Conservation (phyloP, 92 coral and sea anemone species). For the Zoanthus sansibaricus region DNA sequence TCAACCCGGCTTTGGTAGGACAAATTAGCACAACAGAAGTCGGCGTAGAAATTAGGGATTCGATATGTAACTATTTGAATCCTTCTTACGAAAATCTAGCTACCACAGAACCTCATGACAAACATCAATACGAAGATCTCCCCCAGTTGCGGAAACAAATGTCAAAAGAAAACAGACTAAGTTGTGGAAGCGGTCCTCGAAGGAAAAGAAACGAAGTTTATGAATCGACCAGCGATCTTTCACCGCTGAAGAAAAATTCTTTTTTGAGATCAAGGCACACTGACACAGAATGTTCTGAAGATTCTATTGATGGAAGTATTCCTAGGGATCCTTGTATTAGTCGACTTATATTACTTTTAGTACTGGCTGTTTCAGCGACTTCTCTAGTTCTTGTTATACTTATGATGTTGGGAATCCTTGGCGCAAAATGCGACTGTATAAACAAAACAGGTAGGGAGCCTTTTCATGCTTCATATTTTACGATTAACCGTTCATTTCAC, state of each 20-base stretch:
- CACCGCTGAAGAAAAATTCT: slow-evolving; percentile 32
- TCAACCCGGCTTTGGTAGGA: slow-evolving; percentile 25
- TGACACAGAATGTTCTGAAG: slow-evolving; percentile 44
- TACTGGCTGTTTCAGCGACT: slow-evolving; percentile 14
- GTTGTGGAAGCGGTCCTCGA: slow-evolving; percentile 8
- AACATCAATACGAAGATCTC: slow-evolving; percentile 44
- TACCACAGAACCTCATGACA: slow-evolving; percentile 24
- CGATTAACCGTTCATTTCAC: not conserved
- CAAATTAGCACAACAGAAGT: slow-evolving; percentile 18
- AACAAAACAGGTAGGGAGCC: slow-evolving; percentile 12
- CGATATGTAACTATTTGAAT: slow-evolving; percentile 13
- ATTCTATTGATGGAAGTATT: slow-evolving; percentile 1
- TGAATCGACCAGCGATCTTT: slow-evolving; percentile 35
- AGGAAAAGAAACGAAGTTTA: slow-evolving; percentile 40
- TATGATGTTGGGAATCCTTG: slow-evolving; percentile 29
- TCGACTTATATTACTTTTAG: slow-evolving; percentile 28
- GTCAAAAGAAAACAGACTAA: not conserved
- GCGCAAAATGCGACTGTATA: slow-evolving; percentile 13
- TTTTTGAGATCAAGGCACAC: slow-evolving; percentile 14
- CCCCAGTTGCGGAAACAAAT: slow-evolving; percentile 25
- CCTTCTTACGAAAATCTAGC: slow-evolving; percentile 43
- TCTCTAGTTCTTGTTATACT: slow-evolving; percentile 24
- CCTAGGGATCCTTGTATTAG: slow-evolving; percentile 32
- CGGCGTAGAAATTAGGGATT: slow-evolving; percentile 20
- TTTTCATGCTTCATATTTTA: not conserved